These are phyloP conservation scores for Aurelia aurita complex sp. Pacific DNA, from an alignment of 30 jellyfish, hydroid and myxozoan species.

Conservation along the genomic window DNA sequence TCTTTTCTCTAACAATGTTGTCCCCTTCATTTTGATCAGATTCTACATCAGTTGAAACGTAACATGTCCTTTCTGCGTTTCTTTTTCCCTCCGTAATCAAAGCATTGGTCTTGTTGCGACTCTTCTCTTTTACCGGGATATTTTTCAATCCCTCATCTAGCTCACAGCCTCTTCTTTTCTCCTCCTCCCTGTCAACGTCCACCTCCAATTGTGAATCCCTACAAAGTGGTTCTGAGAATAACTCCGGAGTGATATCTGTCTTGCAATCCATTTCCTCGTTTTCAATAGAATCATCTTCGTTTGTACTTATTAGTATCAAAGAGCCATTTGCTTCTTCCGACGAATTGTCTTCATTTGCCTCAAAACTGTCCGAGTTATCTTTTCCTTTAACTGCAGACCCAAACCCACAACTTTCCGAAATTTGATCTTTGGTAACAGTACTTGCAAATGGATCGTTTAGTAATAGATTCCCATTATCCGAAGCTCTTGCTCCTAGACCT, in stretches of 20 bases:
- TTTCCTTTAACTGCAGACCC: neutral
- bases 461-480: no score
- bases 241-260: conserved; percentile 36
- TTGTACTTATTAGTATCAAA: conserved; percentile 10
- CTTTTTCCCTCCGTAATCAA: neutral
- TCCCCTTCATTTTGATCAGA: neutral
- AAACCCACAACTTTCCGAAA: neutral
- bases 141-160: no score
- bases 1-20: neutral
- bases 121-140: no score
- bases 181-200: neutral
- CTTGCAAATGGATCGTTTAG: neutral
- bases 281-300: conserved; percentile 8
- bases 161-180: neutral
- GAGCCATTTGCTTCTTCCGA: conserved; percentile 30
- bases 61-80: neutral
- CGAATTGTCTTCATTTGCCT: conserved; percentile 5
- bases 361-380: neutral
- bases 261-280: neutral
- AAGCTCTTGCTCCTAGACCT: no score
- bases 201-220: conserved; percentile 12
- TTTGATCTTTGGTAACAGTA: neutral
- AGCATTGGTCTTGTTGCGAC: no score
- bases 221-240: conserved; percentile 27
- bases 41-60: neutral